Evolutionary conservation across 2,888 invertebrate species (phyloP), one percentile per base, ranked within the genome.

Genomic region (Troglohyphantes excavatus): DNA sequence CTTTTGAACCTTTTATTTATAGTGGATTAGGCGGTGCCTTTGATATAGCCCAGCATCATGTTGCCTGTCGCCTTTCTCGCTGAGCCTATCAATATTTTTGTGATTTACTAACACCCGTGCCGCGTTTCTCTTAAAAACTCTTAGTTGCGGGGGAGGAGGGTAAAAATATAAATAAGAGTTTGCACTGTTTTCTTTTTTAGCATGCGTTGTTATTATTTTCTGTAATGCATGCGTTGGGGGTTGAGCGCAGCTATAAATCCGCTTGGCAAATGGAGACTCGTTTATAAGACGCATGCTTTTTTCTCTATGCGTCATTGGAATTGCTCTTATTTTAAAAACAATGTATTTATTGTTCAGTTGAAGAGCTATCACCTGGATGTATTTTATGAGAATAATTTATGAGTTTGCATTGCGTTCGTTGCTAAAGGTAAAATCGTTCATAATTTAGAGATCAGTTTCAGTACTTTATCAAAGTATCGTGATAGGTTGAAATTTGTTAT

Each of bases 1-100:
- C 72, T 78, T 83, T 90, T 83, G 83, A 90, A 78, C 89, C 84
- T 90, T 90, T 90, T 90, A 90, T 90, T 90, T 90, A 90, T 90
- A 90, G 89, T 83, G 89, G 89, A 90, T 90, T 90, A 90, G 83
- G 83, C 89, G 89, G 89, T 73, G 72, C 83, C 84, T 90, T 90
- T 90, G 89, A 90, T 88, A 75, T 88, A 81, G 82, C 88, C 75
- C 39, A 68, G 88, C 82, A 88, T 88, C 88, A 26, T 88, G 88
- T 88, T 76, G 82, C 88, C 59, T 88, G 88, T 88, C 88, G 88
- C 88, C 70, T 75, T 88, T 72, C 68, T 88, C 76, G 27, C 75
- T n/a, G 26, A 76, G 88, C 82, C 88, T 88, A 88, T 88, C 88
- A 88, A 88, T 88, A 88, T 82, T 88, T 88, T 88, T 88, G 88